Base-by-base conservation (phyloP, 2,888 invertebrate genomes). In the Ophioninae sp. region DNA sequence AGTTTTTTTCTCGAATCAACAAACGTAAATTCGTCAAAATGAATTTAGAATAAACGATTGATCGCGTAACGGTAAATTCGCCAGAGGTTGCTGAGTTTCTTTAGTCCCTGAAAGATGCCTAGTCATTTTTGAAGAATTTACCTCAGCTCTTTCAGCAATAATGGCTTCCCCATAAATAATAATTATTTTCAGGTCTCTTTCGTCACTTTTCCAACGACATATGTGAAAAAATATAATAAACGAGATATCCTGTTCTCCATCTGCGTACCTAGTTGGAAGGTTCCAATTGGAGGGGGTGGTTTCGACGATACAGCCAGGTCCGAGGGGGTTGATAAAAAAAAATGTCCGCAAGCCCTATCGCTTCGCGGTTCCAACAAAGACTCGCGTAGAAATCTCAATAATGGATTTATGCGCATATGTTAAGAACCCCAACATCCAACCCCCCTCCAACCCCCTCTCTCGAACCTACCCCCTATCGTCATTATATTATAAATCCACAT, bases 371-470 rank as follows among this genome's bases (percentile, higher is more conserved):
- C 64, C 76, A 80, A 91, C 91, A 91, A 91, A 91, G 89, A 30
- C 30, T 30, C 87, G 84, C 69, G 85, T 84, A 83, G 85, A 89
- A 79, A 92, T 92, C 91, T 92, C 90, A 91, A 93, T 93, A 92
- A 93, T 92, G 89, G 91, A 92, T 92, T 92, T 93, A 93, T 92
- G 92, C 92, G 91, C 92, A 92, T 93, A 93, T 93, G 92, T 90
- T 92, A 90, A 91, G 88, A 86, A 85, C 84, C 81, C 87, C 82
- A 7, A 7, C 41, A 7, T 9, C 41, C 41, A 9, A 41, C 2
- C 41, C 41, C 41, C 9, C 41, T 9, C 41, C 41, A 9, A 7
- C 13, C 51, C 51, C 51, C 51, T 13, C 5, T 13, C 6, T 3
- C 0, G 51, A 30, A 30, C 2, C 30, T 30, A 30, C 17, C 51